phyloP scores from a whole-genome alignment of 2,888 invertebrate genomes.

The Drosophila anomelani region DNA sequence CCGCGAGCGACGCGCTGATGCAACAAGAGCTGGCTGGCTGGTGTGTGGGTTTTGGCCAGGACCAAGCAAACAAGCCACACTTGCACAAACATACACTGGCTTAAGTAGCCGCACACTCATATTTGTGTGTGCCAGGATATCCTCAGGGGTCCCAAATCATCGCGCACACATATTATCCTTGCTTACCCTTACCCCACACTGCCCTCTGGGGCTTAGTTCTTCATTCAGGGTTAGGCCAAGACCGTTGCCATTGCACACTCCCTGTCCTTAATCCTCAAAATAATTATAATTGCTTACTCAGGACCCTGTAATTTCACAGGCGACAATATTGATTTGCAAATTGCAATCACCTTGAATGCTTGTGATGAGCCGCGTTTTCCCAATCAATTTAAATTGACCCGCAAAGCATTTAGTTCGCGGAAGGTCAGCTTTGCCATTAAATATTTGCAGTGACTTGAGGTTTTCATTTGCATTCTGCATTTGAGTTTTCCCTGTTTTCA shows the following conservation, averaged over 20 bases:
- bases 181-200: slow-evolving; percentile 9
- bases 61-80: slow-evolving; percentile 58
- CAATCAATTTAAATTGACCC: slow-evolving; percentile 29
- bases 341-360: slow-evolving; percentile 24
- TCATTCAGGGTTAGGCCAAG: slow-evolving; percentile 6
- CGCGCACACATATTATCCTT: slow-evolving; percentile 16
- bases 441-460: slow-evolving; percentile 18
- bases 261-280: slow-evolving; percentile 10
- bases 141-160: slow-evolving; percentile 18
- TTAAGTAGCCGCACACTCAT: slow-evolving; percentile 75
- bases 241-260: not conserved
- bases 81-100: slow-evolving; percentile 56
- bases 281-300: slow-evolving; percentile 19
- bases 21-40: slow-evolving; percentile 71
- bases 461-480: slow-evolving; percentile 1
- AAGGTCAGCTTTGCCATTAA: slow-evolving; percentile 21
- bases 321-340: slow-evolving; percentile 22
- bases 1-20: slow-evolving; percentile 74
- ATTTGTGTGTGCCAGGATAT: slow-evolving; percentile 26
- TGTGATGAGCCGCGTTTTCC: not conserved
- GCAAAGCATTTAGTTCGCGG: slow-evolving; percentile 9
- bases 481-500: no score
- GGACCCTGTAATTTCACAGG: not conserved
- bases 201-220: not conserved
- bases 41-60: slow-evolving; percentile 33